A percentile compares a stretch with the other conserved stretches of the same genome.
Conservation (phyloP, 2,797 vertebrate genomes). For the Typhlichthys subterraneus region DNA sequence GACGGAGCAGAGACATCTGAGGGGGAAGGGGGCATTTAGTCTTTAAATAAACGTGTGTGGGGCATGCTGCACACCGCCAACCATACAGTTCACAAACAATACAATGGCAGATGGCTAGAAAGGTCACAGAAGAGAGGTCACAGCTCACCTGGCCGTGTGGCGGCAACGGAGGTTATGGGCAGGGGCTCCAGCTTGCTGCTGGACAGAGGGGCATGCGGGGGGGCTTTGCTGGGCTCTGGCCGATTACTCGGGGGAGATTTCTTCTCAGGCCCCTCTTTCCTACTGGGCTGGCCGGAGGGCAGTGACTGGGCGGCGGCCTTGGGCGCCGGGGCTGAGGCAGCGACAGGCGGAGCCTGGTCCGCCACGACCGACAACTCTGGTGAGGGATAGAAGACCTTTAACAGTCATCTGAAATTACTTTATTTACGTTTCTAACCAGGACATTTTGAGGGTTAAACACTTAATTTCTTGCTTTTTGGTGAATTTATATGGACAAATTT, state of each 20-base stretch:
- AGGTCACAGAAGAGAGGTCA: not conserved
- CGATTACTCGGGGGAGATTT: conserved; percentile 58
- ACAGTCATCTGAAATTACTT: too few species aligned
- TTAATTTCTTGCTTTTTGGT: too few species aligned
- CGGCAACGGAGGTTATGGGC: conserved; percentile 62
- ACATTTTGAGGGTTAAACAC: too few species aligned
- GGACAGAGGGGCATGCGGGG: conserved; percentile 62
- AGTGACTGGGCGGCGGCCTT: conserved; percentile 71
- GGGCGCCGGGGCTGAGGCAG: conserved; percentile 51
- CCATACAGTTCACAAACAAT: too few species aligned
- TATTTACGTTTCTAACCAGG: too few species aligned
- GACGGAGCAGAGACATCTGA: conserved; percentile 79
- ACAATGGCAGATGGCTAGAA: not conserved
- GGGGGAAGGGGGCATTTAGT: not conserved
- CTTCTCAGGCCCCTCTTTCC: conserved; percentile 59
- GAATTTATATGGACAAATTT: too few species aligned
- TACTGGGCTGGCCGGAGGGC: conserved; percentile 52
- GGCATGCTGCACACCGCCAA: too few species aligned
- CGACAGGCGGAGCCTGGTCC: conserved; percentile 75
- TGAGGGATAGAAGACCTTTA: conserved; percentile 5
- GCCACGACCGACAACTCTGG: conserved; percentile 60
- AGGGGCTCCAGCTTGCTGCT: conserved; percentile 71
- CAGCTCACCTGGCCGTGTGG: conserved; percentile 62
- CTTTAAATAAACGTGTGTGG: too few species aligned
- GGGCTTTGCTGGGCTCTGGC: conserved; percentile 65